Evolutionary conservation across 2,797 vertebrate species (phyloP), one percentile per base, ranked within the genome.

Genomic region (Gymnocypris eckloni): DNA sequence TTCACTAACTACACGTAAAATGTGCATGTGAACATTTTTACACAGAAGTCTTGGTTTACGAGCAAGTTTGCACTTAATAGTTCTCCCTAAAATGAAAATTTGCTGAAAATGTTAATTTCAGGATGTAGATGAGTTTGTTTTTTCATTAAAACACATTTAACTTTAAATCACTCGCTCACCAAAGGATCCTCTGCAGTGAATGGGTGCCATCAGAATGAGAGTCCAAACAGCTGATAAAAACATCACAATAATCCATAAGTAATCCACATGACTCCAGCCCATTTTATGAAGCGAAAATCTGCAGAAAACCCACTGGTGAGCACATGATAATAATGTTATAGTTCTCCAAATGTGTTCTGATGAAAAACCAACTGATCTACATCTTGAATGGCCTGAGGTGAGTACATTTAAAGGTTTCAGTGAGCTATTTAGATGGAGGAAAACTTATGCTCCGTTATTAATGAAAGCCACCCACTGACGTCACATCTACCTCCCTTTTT

Each of bases 401-500:
- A 67, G 64, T 8, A 66, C 61, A 64, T 64, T 28, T 6, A 7
- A 15, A 64, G 15, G 0, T 20, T 64, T 28, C 1, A 15, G 25
- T 61, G 25, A 66, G 6, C 28, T 37, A 7, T 66, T 76, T 22
- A 59, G 33, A 50, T 10, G 1, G 2, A 10, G 33, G 15, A 13
- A 70, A 54, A 50, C 18, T 13, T 52, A 3, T 50, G 52, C 13
- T n/a, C 1, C 3, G 33, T 67, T 54, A 41, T 71, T 59, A 48
- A 66, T 69, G 69, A 64, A 69, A 78, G 28, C n/a, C 37, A 69
- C 18, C 45, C 28, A 45, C 50, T 80, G 18, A 77, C 61, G 12
- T 83, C 64, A 41, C 75, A 39, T 82, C 41, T 70, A 61, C 52
- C 8, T 43, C 10, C 39, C 64, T 61, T 56, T 79, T 85, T 59